These are phyloP conservation scores for Amazona vittata DNA, from an alignment of 2,113 vertebrate species.

Conservation along the genomic window DNA sequence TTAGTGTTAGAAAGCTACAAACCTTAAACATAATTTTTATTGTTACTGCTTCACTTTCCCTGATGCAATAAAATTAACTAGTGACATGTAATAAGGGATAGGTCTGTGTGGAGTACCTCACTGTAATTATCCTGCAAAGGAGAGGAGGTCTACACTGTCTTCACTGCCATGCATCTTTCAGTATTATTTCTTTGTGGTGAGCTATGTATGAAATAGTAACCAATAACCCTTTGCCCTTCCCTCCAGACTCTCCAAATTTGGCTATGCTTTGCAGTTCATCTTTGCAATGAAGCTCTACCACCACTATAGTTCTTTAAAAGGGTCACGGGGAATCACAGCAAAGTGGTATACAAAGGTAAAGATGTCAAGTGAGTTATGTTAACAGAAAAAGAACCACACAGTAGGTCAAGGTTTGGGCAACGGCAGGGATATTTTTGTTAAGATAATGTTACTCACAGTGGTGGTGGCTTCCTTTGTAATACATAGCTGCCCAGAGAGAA, in stretches of 20 bases:
- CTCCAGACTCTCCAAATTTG: neutral
- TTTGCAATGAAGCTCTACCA: neutral
- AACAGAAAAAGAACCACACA: slow-evolving; percentile 47
- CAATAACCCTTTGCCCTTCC: neutral
- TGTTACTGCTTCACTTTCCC: neutral
- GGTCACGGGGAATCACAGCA: slow-evolving; percentile 4
- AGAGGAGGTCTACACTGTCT: neutral
- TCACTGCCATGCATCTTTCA: neutral
- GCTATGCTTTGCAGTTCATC: neutral
- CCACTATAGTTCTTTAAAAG: neutral
- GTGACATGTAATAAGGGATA: neutral
- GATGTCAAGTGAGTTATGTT: slow-evolving; percentile 55
- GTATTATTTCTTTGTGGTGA: neutral
- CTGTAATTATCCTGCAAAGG: neutral
- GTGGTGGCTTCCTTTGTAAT: slow-evolving; percentile 39
- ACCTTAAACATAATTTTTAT: neutral
- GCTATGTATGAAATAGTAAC: neutral
- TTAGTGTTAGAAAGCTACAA: neutral
- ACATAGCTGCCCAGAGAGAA: slow-evolving; percentile 21
- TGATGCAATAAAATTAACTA: neutral
- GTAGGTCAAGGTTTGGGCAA: slow-evolving; percentile 62
- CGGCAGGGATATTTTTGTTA: slow-evolving; percentile 48
- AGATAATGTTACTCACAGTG: slow-evolving; percentile 22
- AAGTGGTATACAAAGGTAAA: slow-evolving; percentile 55
- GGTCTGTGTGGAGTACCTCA: neutral